Base-by-base conservation (phyloP, 2,888 invertebrate species). In the Xylocampa areola region DNA sequence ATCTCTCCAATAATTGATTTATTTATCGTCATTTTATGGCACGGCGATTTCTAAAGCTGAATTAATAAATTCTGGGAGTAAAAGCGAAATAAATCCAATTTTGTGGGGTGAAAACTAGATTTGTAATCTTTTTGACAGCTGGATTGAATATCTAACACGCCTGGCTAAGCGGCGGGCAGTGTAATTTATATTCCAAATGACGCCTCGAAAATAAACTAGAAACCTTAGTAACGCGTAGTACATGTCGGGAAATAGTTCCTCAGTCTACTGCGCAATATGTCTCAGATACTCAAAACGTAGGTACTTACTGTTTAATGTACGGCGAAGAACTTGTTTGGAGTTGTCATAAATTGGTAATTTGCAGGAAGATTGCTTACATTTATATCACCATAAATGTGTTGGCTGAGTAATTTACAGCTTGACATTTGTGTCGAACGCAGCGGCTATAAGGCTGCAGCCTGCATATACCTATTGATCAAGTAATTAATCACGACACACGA, bases 331-430 rank as follows among this genome's bases (percentile, higher is more conserved):
- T 45, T 23, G 51, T 50, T 58, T 43, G 8, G 5, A 51, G 16
- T 47, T 43, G 16, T 51, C 39, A 36, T 62, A 54, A 52, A 58
- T 51, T 48, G 23, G 37, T 49, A 51, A n/a, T 60, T 53, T 43
- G 30, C 39, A 23, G 35, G 50, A 51, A 45, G 53, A 60, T 54
- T 50, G 51, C 43, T 39, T 30, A 45, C 53, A 53, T 72, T 60
- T 48, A 59, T 33, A 50, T 39, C 19, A 11, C 52, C 29, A 40
- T 73, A 53, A 59, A 54, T 16, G 59, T 48, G 36, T 40, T 37
- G 44, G 27, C 33, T 8, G 27, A 19, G 51, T 62, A 41, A 59
- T 62, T 55, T 52, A 69, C 35, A 29, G 32, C 21, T 21, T 50
- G 30, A 19, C 35, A 48, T 58, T 16, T 25, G 17, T 17, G 19